Percentiles rank a stretch among this genome's conserved stretches.
Conservation (phyloP, 1,140 invertebrate genomes). For the Homarus americanus region DNA sequence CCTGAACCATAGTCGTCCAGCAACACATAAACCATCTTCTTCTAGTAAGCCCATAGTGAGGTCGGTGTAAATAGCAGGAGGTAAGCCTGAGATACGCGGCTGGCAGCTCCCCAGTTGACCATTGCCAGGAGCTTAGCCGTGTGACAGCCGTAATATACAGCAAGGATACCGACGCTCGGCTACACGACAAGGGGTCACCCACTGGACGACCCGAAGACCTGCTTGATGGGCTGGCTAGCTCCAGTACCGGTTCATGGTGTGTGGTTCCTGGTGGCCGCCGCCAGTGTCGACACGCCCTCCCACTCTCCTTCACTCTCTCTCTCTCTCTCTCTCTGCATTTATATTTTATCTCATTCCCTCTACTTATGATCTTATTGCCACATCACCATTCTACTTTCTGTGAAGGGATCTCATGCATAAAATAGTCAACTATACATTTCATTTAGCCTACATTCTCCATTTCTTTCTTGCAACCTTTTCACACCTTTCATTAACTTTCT, state of each 20-base stretch:
- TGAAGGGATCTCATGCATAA: too few species aligned
- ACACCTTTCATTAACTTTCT: too few species aligned
- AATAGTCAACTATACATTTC: too few species aligned
- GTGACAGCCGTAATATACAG: not conserved
- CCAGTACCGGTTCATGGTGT: not conserved
- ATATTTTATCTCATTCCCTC: too few species aligned
- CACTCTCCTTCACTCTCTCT: not conserved
- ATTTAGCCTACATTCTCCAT: too few species aligned
- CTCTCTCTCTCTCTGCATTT: not conserved
- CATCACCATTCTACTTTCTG: too few species aligned
- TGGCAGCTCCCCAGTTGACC: not conserved
- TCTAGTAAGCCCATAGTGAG: too few species aligned
- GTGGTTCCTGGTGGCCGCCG: not conserved
- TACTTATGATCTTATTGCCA: too few species aligned
- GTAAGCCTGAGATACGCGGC: not conserved
- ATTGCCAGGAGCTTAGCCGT: not conserved
- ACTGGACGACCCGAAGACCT: not conserved
- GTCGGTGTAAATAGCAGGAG: too few species aligned
- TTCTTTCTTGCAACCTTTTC: too few species aligned
- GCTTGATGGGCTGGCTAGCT: not conserved
- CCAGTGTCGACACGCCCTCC: not conserved
- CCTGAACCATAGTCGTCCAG: too few species aligned
- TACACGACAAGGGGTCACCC: not conserved
- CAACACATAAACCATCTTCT: too few species aligned
- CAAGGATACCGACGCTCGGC: not conserved